Conservation (phyloP, 1,140 invertebrate genomes). For the Gonioctena quinquepunctata region DNA sequence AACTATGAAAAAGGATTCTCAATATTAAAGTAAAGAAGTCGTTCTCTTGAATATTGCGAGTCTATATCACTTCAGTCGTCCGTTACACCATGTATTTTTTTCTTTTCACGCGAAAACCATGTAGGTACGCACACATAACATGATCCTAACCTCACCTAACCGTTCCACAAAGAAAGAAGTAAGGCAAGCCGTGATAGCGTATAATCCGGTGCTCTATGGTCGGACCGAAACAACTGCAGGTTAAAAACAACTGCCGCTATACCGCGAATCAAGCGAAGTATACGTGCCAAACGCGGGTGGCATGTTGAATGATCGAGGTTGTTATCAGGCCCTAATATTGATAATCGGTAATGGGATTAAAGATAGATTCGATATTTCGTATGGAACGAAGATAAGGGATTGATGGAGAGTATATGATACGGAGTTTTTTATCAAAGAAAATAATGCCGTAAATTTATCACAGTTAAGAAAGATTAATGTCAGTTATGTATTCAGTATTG, state of each 20-base stretch:
- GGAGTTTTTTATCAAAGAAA: no score
- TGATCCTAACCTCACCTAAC: not conserved
- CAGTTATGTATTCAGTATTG: no score
- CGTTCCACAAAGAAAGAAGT: not conserved
- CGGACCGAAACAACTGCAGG: not conserved
- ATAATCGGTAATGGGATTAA: conserved; percentile 21
- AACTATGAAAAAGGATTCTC: no score
- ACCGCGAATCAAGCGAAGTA: conserved; percentile 18
- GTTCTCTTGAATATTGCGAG: no score
- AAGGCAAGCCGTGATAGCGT: not conserved
- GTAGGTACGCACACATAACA: not conserved
- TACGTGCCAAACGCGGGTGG: conserved; percentile 27
- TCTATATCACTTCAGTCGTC: no score
- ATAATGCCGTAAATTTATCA: no score
- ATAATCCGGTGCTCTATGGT: conserved; percentile 12
- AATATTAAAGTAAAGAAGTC: no score
- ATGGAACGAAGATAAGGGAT: not conserved
- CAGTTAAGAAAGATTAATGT: no score
- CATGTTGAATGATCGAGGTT: conserved; percentile 12
- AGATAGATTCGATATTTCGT: not conserved
- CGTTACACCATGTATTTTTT: no score
- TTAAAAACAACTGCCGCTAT: conserved; percentile 4
- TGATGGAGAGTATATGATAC: no score
- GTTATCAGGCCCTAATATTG: conserved; percentile 30
- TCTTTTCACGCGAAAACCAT: not conserved